A percentile compares a stretch with the other conserved stretches of the same genome.
These are phyloP conservation scores for Synchiropus splendidus DNA, from an alignment of 2,113 vertebrate genomes.

Conservation along the genomic window DNA sequence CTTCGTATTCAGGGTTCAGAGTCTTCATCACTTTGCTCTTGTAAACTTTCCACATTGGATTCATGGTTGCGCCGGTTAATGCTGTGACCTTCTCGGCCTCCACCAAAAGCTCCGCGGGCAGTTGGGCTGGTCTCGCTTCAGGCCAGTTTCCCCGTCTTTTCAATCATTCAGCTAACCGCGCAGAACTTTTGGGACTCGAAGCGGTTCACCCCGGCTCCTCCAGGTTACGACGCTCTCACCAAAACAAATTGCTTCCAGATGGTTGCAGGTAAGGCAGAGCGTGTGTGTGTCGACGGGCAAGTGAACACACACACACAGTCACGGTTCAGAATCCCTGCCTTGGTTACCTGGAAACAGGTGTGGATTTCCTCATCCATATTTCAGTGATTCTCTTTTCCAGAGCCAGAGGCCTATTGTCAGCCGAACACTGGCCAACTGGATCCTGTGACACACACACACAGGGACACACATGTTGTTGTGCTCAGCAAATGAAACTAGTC, in stretches of 20 bases:
- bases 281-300: slow-evolving; percentile 15
- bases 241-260: too few species aligned
- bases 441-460: slow-evolving; percentile 28
- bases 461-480: not conserved
- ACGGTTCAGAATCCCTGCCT: slow-evolving; percentile 51
- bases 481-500: too few species aligned
- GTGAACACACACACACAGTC: slow-evolving; percentile 28
- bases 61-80: slow-evolving; percentile 56
- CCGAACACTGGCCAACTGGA: slow-evolving; percentile 20
- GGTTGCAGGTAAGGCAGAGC: slow-evolving; percentile 17
- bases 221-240: too few species aligned
- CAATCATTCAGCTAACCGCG: too few species aligned
- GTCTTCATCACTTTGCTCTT: slow-evolving; percentile 75
- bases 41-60: slow-evolving; percentile 69
- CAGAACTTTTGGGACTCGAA: too few species aligned
- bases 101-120: slow-evolving; percentile 21
- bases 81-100: slow-evolving; percentile 23
- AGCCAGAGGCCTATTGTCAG: slow-evolving; percentile 57
- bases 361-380: slow-evolving; percentile 73
- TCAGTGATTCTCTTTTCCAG: slow-evolving; percentile 55
- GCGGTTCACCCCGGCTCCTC: too few species aligned
- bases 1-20: slow-evolving; percentile 63
- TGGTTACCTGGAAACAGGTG: slow-evolving; percentile 75
- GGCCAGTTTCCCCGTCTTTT: not conserved
- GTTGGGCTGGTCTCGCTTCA: slow-evolving; percentile 27